Percentiles rank a stretch among this genome's conserved stretches.
These are phyloP conservation scores for Tubulanus polymorphus DNA, from an alignment of 2,888 invertebrate genomes.

Conservation along the genomic window DNA sequence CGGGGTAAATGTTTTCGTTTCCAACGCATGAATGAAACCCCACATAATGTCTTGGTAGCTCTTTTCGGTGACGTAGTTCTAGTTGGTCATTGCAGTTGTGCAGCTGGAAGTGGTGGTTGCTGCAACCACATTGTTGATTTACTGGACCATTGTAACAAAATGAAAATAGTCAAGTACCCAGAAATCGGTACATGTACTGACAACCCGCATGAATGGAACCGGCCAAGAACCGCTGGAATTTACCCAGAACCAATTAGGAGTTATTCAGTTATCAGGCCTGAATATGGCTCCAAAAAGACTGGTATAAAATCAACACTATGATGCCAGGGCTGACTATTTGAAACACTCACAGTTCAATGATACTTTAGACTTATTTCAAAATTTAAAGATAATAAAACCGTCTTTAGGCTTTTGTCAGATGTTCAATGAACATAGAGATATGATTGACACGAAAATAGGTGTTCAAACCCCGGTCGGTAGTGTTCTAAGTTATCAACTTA, in stretches of 20 bases:
- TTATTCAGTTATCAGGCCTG: neutral
- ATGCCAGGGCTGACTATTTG: neutral
- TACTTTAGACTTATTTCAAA: too few species aligned
- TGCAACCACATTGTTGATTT: neutral
- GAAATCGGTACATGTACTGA: neutral
- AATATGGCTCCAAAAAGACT: neutral
- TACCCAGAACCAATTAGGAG: neutral
- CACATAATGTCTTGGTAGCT: neutral
- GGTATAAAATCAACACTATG: neutral
- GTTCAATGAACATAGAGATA: too few species aligned
- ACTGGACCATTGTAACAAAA: neutral
- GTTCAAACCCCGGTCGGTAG: neutral
- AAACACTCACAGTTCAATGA: too few species aligned
- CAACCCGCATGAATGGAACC: neutral
- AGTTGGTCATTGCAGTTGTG: neutral
- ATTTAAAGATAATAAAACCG: too few species aligned
- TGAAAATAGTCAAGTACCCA: neutral
- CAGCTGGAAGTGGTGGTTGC: neutral
- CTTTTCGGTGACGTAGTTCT: neutral
- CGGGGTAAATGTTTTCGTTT: neutral
- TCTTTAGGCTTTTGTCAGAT: too few species aligned
- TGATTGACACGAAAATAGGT: neutral
- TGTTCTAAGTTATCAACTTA: neutral
- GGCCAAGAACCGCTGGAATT: neutral
- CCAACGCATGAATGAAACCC: neutral